Evolutionary conservation across 2,113 vertebrate species (phyloP).

Genomic region (Gobiocypris rarus): DNA sequence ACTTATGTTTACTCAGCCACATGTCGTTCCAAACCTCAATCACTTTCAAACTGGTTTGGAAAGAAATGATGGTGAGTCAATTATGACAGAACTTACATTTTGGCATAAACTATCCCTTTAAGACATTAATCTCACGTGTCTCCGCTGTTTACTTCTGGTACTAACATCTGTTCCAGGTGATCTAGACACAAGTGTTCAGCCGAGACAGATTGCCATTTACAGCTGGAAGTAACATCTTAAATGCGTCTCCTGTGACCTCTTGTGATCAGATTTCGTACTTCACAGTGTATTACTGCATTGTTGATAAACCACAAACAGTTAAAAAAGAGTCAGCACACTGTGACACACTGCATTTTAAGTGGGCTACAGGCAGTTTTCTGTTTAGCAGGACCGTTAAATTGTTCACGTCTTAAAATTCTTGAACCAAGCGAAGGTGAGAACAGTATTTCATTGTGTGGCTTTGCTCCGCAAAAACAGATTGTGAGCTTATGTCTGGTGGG

Average conservation of each 20-base stretch:
- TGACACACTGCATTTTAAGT: no score
- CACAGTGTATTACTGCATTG: not conserved
- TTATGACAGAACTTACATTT: not conserved
- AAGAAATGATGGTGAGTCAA: not conserved
- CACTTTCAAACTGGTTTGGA: not conserved
- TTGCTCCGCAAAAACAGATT: not conserved
- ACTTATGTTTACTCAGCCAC: not conserved
- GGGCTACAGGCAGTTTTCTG: no score
- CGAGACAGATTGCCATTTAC: not conserved
- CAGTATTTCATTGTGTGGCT: not conserved
- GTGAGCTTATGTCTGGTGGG: not conserved
- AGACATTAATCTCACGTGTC: not conserved
- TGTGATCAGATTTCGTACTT: not conserved
- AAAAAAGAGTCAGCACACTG: not conserved
- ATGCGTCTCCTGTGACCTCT: not conserved
- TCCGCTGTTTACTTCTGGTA: not conserved
- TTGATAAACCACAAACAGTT: not conserved
- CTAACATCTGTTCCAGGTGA: slow-evolving; percentile 9
- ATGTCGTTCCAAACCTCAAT: not conserved
- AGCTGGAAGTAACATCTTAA: slow-evolving; percentile 6
- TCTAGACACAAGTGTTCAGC: not conserved
- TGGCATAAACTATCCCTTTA: not conserved
- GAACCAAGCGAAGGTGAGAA: slow-evolving; percentile 9
- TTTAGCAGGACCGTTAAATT: not conserved
- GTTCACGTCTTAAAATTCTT: not conserved